Base-by-base conservation (phyloP, 2,797 vertebrate genomes). In the Remorina albescens region DNA sequence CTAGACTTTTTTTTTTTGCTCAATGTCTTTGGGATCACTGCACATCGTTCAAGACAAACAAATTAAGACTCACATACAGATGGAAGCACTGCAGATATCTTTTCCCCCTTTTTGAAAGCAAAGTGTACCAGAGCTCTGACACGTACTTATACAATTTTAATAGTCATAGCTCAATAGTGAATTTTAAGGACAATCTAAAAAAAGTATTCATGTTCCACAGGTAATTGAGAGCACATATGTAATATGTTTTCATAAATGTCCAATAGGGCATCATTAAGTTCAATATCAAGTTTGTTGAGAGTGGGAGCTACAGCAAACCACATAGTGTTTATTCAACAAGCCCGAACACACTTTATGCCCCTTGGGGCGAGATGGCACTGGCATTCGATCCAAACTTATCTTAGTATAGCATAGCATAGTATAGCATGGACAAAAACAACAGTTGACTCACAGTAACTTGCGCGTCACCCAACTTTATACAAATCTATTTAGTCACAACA, bases 401-500 rank as follows among this genome's bases (percentile, higher is more conserved):
- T 91, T 87, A 83, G 80, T 92, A 90, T 90, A 86, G 85, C 71
- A 76, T 30, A 6, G 77, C 77, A 79, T n/a, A n/a, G n/a, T n/a
- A n/a, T 44, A 64, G 56, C 82, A 72, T 26, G 66, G 63, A 68
- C 84, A 88, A 93, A 87, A 91, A 87, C 91, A 93, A 92, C 92
- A 92, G 88, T 92, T 92, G 90, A 87, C 87, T 93, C 86, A 86
- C 79, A 79, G 77, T 73, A 83, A 90, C 90, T 83, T 54, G 80
- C 87, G 81, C 84, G 76, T 85, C 78, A 71, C 69, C 78, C 66
- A 64, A 51, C 70, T 79, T 83, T 75, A 67, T 78, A 73, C 83
- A 87, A 91, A 83, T 73, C 70, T 56, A 67, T 59, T 60, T 56
- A 23, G 65, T 30, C 56, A 58, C 76, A 90, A 91, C 75, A 83